Conservation (phyloP, 2,888 invertebrate species). For the Cephonodes hylas region DNA sequence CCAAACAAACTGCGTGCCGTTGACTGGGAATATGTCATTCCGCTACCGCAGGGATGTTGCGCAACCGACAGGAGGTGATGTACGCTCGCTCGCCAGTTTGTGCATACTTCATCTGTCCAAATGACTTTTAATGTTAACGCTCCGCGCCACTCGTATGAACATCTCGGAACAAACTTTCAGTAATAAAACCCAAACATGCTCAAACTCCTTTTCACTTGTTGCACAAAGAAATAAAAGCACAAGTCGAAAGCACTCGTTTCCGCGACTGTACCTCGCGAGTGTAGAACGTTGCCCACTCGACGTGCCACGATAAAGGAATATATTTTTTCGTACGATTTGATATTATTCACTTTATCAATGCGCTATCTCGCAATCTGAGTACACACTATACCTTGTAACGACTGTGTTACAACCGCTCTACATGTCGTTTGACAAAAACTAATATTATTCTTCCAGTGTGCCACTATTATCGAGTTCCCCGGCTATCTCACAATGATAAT, state of each 20-base stretch:
- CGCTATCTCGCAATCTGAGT: constrained; percentile 65
- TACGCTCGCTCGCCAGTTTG: background rate
- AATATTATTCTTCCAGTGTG: constrained; percentile 14
- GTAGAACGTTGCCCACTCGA: constrained; percentile 18
- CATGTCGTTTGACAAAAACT: constrained; percentile 43
- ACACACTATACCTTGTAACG: constrained; percentile 66
- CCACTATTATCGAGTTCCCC: constrained; percentile 11
- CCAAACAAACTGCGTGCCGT: background rate
- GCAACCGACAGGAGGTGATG: background rate
- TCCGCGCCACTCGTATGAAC: background rate
- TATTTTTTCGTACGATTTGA: constrained; percentile 36
- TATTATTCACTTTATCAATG: constrained; percentile 47
- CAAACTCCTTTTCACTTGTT: constrained; percentile 3
- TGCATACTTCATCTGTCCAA: constrained; percentile 1
- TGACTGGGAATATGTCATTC: background rate
- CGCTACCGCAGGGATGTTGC: background rate
- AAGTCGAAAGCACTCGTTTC: constrained; percentile 11
- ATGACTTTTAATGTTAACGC: constrained; percentile 1
- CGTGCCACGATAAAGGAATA: constrained; percentile 22
- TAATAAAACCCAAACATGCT: constrained; percentile 9
- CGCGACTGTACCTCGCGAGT: constrained; percentile 14
- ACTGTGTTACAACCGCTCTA: constrained; percentile 56
- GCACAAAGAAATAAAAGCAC: constrained; percentile 18
- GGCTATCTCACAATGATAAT: constrained; percentile 24
- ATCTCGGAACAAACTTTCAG: constrained; percentile 9